Evolutionary conservation across 1,140 invertebrate species (phyloP).

Genomic region (Acromyrmex charruanus): DNA sequence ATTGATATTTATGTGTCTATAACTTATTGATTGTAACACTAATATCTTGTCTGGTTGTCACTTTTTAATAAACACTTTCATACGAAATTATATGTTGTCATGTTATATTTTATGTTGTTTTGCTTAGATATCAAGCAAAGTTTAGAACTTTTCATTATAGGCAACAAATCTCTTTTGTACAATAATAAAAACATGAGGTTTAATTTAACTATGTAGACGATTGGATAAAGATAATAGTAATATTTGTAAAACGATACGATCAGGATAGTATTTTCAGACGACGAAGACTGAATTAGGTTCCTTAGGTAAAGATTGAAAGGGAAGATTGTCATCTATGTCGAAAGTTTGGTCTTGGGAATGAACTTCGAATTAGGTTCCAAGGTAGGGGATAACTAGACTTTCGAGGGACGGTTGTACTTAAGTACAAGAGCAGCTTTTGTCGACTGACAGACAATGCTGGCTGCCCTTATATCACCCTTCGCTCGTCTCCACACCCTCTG

Average conservation of each 20-base stretch:
- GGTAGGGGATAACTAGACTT: constrained; percentile 30
- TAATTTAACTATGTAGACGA: not conserved
- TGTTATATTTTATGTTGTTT: not conserved
- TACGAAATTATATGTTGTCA: constrained; percentile 38
- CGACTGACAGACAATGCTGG: constrained; percentile 60
- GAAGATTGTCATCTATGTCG: constrained; percentile 33
- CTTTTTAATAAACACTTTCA: not conserved
- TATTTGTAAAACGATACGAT: not conserved
- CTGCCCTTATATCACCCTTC: constrained; percentile 46
- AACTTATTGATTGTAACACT: not conserved
- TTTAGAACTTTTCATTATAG: constrained; percentile 4
- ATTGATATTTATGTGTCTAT: not conserved
- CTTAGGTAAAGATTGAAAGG: constrained; percentile 2
- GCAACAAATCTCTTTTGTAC: not conserved
- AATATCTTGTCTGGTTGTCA: not conserved
- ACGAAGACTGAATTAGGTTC: constrained; percentile 5
- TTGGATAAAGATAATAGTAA: constrained; percentile 8
- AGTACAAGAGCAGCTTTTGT: constrained; percentile 59
- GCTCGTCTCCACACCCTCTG: constrained; percentile 37
- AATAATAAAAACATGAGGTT: not conserved
- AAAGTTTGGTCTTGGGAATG: constrained; percentile 52
- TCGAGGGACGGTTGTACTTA: constrained; percentile 51
- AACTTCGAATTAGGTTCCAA: constrained; percentile 67
- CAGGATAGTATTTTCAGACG: not conserved
- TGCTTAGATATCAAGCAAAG: not conserved